Conservation (phyloP, 53 echinoderm and acorn worm species). For the Temnopleurus reevesii region DNA sequence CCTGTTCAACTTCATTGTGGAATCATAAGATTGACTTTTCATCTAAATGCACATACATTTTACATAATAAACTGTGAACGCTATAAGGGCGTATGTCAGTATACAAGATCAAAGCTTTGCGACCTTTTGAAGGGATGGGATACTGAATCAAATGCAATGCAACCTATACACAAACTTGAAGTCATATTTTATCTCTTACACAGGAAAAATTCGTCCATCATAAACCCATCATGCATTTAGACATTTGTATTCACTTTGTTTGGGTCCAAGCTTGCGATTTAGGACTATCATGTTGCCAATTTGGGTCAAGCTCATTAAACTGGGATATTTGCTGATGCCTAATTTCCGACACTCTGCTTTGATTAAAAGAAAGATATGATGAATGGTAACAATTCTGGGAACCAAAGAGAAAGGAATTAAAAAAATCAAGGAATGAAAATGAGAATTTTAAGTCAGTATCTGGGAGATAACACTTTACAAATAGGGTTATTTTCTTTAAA, state of each 20-base stretch:
- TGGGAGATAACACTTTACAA: no score
- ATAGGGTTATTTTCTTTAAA: no score
- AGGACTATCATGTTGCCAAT: background rate
- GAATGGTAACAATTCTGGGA: no score
- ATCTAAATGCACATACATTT: constrained; percentile 41
- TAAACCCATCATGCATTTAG: background rate
- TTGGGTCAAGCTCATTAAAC: constrained; percentile 22
- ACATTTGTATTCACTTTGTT: background rate
- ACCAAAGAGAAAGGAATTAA: no score
- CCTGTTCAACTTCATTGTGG: background rate
- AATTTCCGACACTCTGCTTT: background rate
- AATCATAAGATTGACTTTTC: background rate
- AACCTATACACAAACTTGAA: background rate
- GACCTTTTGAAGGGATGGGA: no score
- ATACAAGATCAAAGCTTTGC: no score
- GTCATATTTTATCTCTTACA: background rate
- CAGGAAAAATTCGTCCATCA: background rate
- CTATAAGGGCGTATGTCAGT: no score
- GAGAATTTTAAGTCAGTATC: no score
- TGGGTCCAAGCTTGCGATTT: background rate
- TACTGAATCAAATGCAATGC: background rate
- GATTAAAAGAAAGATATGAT: background rate
- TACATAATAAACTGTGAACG: background rate
- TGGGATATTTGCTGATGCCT: constrained; percentile 16
- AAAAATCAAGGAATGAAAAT: no score